Conservation (phyloP, 1,140 invertebrate genomes). For the Hestina assimilis region DNA sequence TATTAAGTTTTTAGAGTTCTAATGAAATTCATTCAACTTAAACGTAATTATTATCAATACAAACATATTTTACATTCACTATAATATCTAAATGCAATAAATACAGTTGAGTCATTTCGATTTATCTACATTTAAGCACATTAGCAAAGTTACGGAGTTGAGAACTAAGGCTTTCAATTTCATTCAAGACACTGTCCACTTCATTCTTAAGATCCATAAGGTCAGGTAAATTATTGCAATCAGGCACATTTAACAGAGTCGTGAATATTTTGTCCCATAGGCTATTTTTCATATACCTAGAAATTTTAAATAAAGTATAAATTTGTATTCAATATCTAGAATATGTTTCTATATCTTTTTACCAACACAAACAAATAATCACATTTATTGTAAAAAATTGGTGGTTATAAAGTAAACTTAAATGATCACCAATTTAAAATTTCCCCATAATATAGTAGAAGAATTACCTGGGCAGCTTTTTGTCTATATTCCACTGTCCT, state of each 20-base stretch:
- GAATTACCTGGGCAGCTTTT: slow-evolving; percentile 82
- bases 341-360: no score
- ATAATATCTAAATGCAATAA: slow-evolving; percentile 75
- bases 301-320: slow-evolving; percentile 36
- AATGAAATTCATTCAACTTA: slow-evolving; percentile 47
- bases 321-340: background rate
- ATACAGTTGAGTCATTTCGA: slow-evolving; percentile 53
- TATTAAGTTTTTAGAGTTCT: slow-evolving; percentile 42
- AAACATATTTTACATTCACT: slow-evolving; percentile 54
- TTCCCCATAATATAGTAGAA: background rate
- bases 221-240: slow-evolving; percentile 83
- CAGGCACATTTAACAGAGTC: slow-evolving; percentile 83
- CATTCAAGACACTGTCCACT: slow-evolving; percentile 80
- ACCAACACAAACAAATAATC: no score
- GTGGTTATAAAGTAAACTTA: background rate
- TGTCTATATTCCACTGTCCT: slow-evolving; percentile 83
- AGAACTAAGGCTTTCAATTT: slow-evolving; percentile 70
- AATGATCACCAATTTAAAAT: background rate
- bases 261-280: slow-evolving; percentile 84
- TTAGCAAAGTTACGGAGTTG: slow-evolving; percentile 73
- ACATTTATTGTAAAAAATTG: no score
- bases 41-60: slow-evolving; percentile 29
- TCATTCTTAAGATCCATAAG: slow-evolving; percentile 80
- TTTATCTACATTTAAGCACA: slow-evolving; percentile 78
- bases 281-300: slow-evolving; percentile 82